Conservation (phyloP, 64 coral and sea anemone species). For the Stichodactyla mertensii region DNA sequence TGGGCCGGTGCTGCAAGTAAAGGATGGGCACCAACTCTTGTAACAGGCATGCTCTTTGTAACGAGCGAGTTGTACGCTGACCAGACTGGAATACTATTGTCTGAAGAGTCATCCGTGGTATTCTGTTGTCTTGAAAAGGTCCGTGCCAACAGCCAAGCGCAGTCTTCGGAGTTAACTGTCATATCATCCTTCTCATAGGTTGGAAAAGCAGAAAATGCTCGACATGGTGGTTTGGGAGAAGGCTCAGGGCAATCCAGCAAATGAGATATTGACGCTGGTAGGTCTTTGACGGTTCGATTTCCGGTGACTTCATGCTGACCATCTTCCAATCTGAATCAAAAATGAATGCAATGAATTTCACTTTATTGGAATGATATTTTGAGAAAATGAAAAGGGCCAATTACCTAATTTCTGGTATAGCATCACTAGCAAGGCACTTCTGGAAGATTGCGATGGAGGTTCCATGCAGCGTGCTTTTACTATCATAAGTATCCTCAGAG, state of each 20-base stretch:
- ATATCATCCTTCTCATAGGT: no score
- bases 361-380: no score
- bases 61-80: conserved; percentile 26
- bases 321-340: no score
- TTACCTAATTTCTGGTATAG: neutral
- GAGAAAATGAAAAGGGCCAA: neutral
- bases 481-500: conserved; percentile 1
- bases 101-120: no score
- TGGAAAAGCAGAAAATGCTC: neutral
- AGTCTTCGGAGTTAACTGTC: no score
- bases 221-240: neutral
- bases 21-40: conserved; percentile 29
- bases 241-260: neutral
- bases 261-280: conserved; percentile 18
- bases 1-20: conserved; percentile 34
- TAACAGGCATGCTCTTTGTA: conserved; percentile 1
- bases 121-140: no score
- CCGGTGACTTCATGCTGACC: neutral
- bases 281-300: conserved; percentile 19
- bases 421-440: neutral
- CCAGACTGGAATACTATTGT: conserved; percentile 28
- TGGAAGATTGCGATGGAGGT: conserved; percentile 20
- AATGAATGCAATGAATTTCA: no score
- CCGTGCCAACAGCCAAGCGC: no score
- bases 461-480: conserved; percentile 12